Percentiles rank a stretch among this genome's conserved stretches.
Conservation (phyloP, 1,140 invertebrate genomes). For the Lepidostoma basale region DNA sequence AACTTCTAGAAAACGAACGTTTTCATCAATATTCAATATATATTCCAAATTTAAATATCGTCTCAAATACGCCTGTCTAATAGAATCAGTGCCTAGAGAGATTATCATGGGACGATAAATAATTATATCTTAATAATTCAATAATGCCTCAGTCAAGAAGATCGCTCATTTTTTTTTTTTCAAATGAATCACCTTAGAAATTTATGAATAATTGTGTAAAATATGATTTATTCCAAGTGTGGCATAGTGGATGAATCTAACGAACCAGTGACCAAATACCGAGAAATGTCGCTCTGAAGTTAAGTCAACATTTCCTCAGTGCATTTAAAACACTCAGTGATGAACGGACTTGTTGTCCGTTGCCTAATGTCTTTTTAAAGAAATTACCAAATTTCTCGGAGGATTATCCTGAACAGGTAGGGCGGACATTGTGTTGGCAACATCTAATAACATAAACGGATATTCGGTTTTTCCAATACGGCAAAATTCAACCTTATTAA, state of each 20-base stretch:
- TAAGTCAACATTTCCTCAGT: conserved; percentile 2
- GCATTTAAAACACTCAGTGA: conserved; percentile 9
- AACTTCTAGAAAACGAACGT: too few relatives aligned
- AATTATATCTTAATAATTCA: too few relatives aligned
- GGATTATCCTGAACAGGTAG: conserved; percentile 12
- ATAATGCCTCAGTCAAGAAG: too few relatives aligned
- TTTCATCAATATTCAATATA: too few relatives aligned
- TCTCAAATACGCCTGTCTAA: too few relatives aligned
- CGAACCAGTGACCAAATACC: conserved; percentile 19
- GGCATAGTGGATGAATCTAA: not conserved
- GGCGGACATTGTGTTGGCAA: too few relatives aligned
- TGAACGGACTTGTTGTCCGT: not conserved
- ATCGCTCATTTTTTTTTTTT: too few relatives aligned
- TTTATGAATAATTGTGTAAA: too few relatives aligned
- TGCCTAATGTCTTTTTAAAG: conserved; percentile 5
- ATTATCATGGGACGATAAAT: too few relatives aligned
- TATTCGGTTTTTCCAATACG: conserved; percentile 16
- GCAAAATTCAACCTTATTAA: conserved; percentile 19
- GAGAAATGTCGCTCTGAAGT: not conserved
- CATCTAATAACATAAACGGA: conserved; percentile 7
- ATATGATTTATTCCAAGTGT: not conserved
- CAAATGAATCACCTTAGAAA: too few relatives aligned
- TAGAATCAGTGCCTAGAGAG: too few relatives aligned
- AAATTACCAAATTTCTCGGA: conserved; percentile 4
- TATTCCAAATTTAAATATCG: too few relatives aligned